These are phyloP conservation scores for Tridacna crocea DNA, from an alignment of 2,888 invertebrate genomes.

Conservation along the genomic window DNA sequence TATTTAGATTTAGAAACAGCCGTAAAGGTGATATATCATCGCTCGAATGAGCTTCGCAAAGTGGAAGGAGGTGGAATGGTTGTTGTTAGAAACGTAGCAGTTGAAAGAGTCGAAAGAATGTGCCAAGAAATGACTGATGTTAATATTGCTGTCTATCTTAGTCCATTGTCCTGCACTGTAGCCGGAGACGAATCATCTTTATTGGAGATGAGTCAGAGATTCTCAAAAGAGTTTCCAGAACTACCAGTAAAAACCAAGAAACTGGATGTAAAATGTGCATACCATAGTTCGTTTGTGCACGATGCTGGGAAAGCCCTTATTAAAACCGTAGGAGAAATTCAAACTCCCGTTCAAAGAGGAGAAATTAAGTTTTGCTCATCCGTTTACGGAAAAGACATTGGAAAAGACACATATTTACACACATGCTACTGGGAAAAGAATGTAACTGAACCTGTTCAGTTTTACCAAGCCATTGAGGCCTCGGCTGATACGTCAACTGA, in stretches of 20 bases:
- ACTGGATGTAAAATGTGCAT: slow-evolving; percentile 56
- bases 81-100: slow-evolving; percentile 51
- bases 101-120: slow-evolving; percentile 37
- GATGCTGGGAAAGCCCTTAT: background rate
- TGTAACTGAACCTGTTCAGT: slow-evolving; percentile 64
- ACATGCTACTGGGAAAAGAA: slow-evolving; percentile 69
- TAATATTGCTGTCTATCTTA: slow-evolving; percentile 62
- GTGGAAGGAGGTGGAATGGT: slow-evolving; percentile 70
- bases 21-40: slow-evolving; percentile 69
- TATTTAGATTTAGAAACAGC: slow-evolving; percentile 64
- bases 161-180: slow-evolving; percentile 60
- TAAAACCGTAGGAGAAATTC: background rate
- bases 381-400: slow-evolving; percentile 58
- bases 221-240: slow-evolving; percentile 26
- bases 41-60: slow-evolving; percentile 61
- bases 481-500: slow-evolving; percentile 22
- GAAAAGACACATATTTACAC: slow-evolving; percentile 27
- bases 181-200: slow-evolving; percentile 62
- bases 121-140: slow-evolving; percentile 28
- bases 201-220: slow-evolving; percentile 49
- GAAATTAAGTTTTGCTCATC: background rate
- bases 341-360: background rate
- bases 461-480: slow-evolving; percentile 58
- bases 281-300: slow-evolving; percentile 60
- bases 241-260: slow-evolving; percentile 32